phyloP scores from a whole-genome alignment of 53 echinoderm and acorn worm species.

The Crossaster papposus region DNA sequence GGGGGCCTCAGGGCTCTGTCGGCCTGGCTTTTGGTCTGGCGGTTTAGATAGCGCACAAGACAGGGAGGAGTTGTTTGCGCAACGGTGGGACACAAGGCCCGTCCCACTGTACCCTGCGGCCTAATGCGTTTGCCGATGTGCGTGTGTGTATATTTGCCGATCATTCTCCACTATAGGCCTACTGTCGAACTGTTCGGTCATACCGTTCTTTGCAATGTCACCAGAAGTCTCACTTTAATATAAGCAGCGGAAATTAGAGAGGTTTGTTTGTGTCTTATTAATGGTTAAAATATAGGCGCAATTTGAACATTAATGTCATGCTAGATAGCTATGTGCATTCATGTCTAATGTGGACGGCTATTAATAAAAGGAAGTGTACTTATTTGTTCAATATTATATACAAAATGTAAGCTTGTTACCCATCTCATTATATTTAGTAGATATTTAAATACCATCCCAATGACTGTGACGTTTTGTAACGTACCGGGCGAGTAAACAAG shows the following conservation, averaged over 20 bases:
- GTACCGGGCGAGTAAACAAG: too few species aligned
- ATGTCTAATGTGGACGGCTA: not conserved
- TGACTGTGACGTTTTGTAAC: too few species aligned
- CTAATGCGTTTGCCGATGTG: not conserved
- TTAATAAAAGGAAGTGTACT: not conserved
- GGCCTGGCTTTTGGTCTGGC: conserved; percentile 31
- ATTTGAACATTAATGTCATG: not conserved
- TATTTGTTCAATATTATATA: too few species aligned
- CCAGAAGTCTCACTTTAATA: not conserved
- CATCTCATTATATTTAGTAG: too few species aligned
- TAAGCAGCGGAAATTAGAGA: not conserved
- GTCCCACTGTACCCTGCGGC: not conserved
- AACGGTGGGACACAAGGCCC: conserved; percentile 29
- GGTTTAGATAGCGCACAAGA: conserved; percentile 39
- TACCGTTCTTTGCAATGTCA: not conserved
- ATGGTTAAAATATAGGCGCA: not conserved
- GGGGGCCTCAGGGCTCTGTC: conserved; percentile 31
- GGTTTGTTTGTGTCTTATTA: not conserved
- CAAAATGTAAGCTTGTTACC: too few species aligned
- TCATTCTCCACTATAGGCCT: not conserved
- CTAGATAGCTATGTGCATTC: not conserved
- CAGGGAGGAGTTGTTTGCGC: conserved; percentile 64
- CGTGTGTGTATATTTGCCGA: not conserved
- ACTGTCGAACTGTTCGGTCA: not conserved
- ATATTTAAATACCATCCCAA: too few species aligned